Conservation (phyloP, 2,797 vertebrate species). For the Mareca strepera region DNA sequence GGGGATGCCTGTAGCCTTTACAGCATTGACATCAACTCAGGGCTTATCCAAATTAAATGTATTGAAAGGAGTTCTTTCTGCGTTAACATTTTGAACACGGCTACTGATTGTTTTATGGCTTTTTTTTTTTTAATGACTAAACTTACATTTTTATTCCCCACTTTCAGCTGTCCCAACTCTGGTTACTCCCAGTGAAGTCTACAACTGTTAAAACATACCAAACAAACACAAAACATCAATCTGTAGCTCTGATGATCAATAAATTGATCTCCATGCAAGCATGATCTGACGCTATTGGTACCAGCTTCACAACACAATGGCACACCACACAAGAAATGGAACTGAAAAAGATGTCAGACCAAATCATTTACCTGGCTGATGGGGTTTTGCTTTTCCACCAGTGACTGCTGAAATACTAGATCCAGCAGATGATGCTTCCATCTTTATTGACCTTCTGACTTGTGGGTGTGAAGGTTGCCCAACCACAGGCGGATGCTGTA, state of each 20-base stretch:
- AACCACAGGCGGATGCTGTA: constrained; percentile 78
- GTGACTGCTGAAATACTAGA: constrained; percentile 74
- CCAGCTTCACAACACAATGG: background rate
- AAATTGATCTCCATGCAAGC: background rate
- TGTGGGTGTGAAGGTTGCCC: constrained; percentile 79
- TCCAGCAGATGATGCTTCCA: constrained; percentile 88
- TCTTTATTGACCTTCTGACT: constrained; percentile 81
- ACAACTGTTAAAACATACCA: background rate
- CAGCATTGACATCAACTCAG: background rate
- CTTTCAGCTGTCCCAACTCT: background rate
- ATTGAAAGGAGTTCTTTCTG: background rate
- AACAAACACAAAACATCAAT: background rate
- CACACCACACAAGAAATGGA: background rate
- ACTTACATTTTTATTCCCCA: background rate
- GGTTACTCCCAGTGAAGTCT: background rate
- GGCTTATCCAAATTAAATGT: background rate
- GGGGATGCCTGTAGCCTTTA: background rate
- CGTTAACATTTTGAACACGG: background rate
- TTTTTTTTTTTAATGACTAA: background rate
- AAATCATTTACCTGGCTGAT: constrained; percentile 82
- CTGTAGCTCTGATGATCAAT: background rate
- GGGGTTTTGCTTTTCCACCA: constrained; percentile 78
- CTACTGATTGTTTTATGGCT: background rate
- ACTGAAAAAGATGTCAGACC: background rate
- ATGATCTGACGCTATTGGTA: background rate